Base-by-base conservation (phyloP, 1,140 invertebrate genomes). In the Zaprionus davidi region DNA sequence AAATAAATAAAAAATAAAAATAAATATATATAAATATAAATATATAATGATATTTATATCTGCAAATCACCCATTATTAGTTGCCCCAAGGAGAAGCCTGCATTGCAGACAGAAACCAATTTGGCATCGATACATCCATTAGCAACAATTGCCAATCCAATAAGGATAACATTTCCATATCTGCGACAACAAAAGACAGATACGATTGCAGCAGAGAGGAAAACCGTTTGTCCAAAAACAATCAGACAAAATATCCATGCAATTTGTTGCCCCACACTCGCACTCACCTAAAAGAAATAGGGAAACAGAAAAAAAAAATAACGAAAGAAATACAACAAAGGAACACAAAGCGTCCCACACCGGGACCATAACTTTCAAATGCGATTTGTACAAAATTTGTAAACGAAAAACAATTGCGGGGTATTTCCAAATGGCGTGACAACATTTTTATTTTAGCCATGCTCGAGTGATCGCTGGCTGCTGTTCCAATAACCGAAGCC, bases 371-470 rank as follows among this genome's bases (percentile, higher is more conserved):
- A 78, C 83, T 87, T 87, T 82, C 83, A 82, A 86, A 82, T 80
- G 77, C 70, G 77, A 87, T 87, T 83, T 87, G 80, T 80, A 49
- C 1, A 80, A 81, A 87, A 87, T 87, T 82, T 82, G 80, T 81
- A 69, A 49, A 28, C 24, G 41, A 77, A 65, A 53, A 46, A 66
- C 65, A 79, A 73, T 77, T 66, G 78, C 36, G 51, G 62, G 46
- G 28, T 66, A 72, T 68, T 76, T 76, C 55, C 60, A 69, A 65
- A 65, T 70, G 64, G 74, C 78, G 78, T 79, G 78, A 73, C 77
- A 79, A 79, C 63, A 71, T 79, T 79, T 72, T 76, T 71, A 71
- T 71, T 77, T 79, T 72, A 63, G 78, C 69, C 55, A 79, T 73
- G 78, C 74, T 73, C 28, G 26, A 66, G 6, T 70, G 69, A 49